Evolutionary conservation across 2,797 vertebrate genomes (phyloP).

Genomic region (Graptemys geographica): DNA sequence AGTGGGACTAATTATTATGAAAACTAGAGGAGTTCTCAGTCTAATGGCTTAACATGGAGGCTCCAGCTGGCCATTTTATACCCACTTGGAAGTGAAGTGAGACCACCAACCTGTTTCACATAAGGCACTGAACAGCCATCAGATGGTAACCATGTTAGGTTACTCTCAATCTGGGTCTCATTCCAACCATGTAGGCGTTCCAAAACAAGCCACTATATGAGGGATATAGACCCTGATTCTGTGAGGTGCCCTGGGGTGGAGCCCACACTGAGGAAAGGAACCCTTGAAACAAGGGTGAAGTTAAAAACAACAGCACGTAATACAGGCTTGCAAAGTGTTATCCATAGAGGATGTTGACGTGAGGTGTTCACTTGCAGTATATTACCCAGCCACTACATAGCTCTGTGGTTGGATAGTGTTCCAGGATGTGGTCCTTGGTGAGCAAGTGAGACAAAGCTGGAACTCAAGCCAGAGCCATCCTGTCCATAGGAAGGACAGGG

Average conservation of each 20-base stretch:
- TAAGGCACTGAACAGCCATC: neutral
- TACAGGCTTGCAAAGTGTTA: neutral
- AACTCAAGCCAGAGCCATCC: neutral
- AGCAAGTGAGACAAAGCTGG: neutral
- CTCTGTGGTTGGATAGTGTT: neutral
- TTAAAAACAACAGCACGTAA: neutral
- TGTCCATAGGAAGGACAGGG: no score
- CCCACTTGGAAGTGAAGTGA: neutral
- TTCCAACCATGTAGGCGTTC: neutral
- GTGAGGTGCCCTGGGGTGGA: neutral
- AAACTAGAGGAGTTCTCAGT: neutral
- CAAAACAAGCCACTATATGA: neutral
- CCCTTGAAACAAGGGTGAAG: neutral
- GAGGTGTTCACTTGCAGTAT: neutral
- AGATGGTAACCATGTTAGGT: neutral
- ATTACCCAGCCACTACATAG: neutral
- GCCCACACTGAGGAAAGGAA: neutral
- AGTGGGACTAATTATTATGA: neutral
- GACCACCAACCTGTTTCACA: neutral
- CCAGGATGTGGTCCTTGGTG: neutral
- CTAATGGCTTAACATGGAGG: neutral
- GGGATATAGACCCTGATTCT: rapidly evolving
- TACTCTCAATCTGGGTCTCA: neutral
- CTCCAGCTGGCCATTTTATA: neutral
- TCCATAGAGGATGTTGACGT: neutral